These are phyloP conservation scores for Gymnocypris eckloni DNA, from an alignment of 2,797 vertebrate species.

Conservation along the genomic window DNA sequence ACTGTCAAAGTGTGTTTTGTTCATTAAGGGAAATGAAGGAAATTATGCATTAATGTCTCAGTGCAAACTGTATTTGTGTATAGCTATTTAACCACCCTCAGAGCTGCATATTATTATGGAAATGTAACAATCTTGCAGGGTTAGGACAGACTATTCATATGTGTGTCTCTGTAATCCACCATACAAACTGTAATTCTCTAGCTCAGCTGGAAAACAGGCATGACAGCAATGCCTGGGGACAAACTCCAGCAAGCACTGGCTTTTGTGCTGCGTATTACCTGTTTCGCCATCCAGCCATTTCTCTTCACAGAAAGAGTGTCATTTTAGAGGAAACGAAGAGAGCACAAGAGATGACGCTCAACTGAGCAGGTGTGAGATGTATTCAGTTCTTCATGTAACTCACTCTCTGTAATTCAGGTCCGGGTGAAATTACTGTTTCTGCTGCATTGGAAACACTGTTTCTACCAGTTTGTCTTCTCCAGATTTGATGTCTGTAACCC, in stretches of 20 bases:
- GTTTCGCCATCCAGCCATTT: not conserved
- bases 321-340: constrained; percentile 51
- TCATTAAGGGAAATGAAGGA: constrained; percentile 27
- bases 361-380: constrained; percentile 52
- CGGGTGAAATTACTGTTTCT: constrained; percentile 61
- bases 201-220: constrained; percentile 31
- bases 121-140: constrained; percentile 19
- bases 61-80: constrained; percentile 31
- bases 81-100: constrained; percentile 37
- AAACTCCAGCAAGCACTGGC: not conserved
- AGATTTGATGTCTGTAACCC: constrained; percentile 72
- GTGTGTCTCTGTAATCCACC: constrained; percentile 47
- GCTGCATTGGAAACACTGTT: constrained; percentile 68
- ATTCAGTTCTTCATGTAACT: constrained; percentile 5
- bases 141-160: constrained; percentile 24
- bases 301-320: not conserved
- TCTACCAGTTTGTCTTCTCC: constrained; percentile 66
- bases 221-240: constrained; percentile 21
- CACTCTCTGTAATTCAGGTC: constrained; percentile 72
- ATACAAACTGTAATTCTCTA: constrained; percentile 44
- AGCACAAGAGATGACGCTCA: constrained; percentile 60
- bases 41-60: constrained; percentile 47
- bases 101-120: constrained; percentile 39
- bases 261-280: not conserved
- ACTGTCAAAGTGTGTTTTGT: constrained; percentile 27